A percentile compares a stretch with the other conserved stretches of the same genome.
Evolutionary conservation across 2,888 invertebrate genomes (phyloP).

Genomic region (Parnassius orleans): DNA sequence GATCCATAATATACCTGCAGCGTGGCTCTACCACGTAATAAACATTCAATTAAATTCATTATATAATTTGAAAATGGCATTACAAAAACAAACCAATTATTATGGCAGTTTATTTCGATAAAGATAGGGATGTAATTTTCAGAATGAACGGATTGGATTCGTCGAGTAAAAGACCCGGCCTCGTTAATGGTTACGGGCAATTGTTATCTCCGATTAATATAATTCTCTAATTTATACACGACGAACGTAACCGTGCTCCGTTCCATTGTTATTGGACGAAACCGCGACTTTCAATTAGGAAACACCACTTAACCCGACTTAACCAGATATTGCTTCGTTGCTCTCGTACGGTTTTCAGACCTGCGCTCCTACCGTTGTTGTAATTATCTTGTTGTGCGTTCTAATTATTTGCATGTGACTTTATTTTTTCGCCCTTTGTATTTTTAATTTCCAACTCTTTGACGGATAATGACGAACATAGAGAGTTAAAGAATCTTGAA

Average conservation of each 20-base stretch:
- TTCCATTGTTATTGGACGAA: conserved; percentile 58
- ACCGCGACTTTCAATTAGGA: conserved; percentile 66
- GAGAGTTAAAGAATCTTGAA: too few species aligned
- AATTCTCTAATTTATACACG: conserved; percentile 73
- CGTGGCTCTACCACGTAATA: background rate
- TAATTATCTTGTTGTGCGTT: conserved; percentile 23
- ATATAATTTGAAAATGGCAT: background rate
- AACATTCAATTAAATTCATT: background rate
- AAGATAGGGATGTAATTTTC: conserved; percentile 13
- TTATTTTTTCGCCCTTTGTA: conserved; percentile 8
- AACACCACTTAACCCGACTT: conserved; percentile 30
- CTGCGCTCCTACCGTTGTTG: conserved; percentile 4
- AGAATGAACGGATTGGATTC: conserved; percentile 11
- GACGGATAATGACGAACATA: too few species aligned
- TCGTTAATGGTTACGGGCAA: conserved; percentile 38
- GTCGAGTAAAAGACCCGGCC: conserved; percentile 17
- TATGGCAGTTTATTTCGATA: conserved; percentile 42
- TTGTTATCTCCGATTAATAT: conserved; percentile 66
- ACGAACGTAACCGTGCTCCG: conserved; percentile 44
- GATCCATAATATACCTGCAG: too few species aligned
- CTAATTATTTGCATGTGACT: conserved; percentile 25
- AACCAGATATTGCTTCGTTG: conserved; percentile 26
- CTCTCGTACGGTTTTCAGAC: conserved; percentile 2
- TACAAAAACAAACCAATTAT: conserved; percentile 1
- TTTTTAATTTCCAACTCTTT: background rate